These are phyloP conservation scores for Calliphora vicina DNA, from an alignment of 1,140 invertebrate genomes.

Conservation along the genomic window DNA sequence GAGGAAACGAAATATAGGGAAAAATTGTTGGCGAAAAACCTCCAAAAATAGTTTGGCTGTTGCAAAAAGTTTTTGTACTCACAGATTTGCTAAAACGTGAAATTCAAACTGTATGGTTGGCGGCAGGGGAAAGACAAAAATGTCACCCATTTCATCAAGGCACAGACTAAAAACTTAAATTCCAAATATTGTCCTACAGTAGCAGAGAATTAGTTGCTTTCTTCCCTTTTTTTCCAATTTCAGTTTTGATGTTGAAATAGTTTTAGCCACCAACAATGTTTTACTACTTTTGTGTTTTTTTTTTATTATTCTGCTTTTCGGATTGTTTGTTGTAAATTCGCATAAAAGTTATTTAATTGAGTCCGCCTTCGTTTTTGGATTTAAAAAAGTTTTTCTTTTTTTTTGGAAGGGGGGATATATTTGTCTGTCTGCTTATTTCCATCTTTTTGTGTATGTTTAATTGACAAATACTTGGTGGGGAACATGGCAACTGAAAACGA, in stretches of 20 bases:
- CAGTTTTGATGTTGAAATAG: not conserved
- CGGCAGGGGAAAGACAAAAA: not conserved
- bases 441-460: not conserved
- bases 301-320: not conserved
- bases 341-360: slow-evolving; percentile 17
- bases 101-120: not conserved
- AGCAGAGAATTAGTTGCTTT: not conserved
- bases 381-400: not conserved
- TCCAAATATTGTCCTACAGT: not conserved
- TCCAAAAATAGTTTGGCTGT: not conserved
- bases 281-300: not conserved
- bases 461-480: not conserved
- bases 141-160: not conserved
- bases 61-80: not conserved
- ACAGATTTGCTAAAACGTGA: too few relatives aligned
- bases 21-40: not conserved
- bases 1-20: too few relatives aligned
- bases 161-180: not conserved
- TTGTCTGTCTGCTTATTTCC: not conserved
- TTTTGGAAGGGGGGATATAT: too few relatives aligned
- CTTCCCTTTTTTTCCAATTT: slow-evolving; percentile 2
- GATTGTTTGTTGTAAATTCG: not conserved
- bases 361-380: slow-evolving; percentile 15
- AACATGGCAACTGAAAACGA: not conserved
- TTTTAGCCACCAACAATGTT: slow-evolving; percentile 5